Base-by-base conservation (phyloP, 2,888 invertebrate genomes). In the Gonocerus acuteangulatus region DNA sequence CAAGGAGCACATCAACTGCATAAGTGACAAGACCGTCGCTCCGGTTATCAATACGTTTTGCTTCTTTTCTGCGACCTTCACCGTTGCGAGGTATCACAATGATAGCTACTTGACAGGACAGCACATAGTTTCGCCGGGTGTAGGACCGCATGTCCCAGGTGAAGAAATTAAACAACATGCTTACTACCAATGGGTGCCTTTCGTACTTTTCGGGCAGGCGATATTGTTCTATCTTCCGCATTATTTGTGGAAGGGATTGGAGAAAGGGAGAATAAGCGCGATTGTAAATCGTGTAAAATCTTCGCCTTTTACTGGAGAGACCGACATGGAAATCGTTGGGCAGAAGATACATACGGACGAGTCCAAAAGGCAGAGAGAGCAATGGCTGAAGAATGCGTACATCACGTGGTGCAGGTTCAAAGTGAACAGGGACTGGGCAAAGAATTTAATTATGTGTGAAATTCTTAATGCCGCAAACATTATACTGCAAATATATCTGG, bases 131-230 rank as follows among this genome's bases (percentile, higher is more conserved):
- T 87, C 88, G 0, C 93, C 93, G 62, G 87, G 94, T 1, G 86
- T 83, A 1, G 79, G 85, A 52, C 86, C 88, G 74, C 83, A 85
- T 64, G 86, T 87, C 60, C 88, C 87, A 56, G 80, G 84, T 71
- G 89, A 90, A 70, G 85, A 87, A 72, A 82, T 88, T 48, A 89
- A 88, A 73, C 90, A 92, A 75, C 93, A 94, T 76, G 92, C 91
- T 73, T 94, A 94, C 76, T 94, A 94, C 76, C 94, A 94, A 81
- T 94, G 93, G 93, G 93, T 94, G 71, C 92, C 91, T 76, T 92
- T 94, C 74, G 82, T 89, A 0, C 77, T 90, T 0, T 88, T 89
- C 72, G 79, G 82, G 2, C 90, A 91, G 75, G 88, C 88, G 0
- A 75, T 92, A 3, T 76, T 92, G 65, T 94, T 94, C 75, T 89